Evolutionary conservation across 2,797 vertebrate species (phyloP).

Genomic region (Sebastes goodei): DNA sequence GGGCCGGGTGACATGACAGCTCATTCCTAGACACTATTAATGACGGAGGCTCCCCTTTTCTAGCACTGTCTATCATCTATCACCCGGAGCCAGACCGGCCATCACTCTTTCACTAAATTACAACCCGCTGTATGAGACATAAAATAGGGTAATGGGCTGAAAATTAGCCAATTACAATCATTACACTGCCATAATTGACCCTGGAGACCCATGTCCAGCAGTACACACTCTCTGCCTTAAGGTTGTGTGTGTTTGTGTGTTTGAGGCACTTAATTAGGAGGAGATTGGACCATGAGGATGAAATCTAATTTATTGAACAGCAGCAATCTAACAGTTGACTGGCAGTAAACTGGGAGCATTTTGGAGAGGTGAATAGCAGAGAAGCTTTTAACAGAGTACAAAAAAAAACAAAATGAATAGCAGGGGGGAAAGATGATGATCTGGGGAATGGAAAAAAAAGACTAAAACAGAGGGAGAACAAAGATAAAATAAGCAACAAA

Average conservation of each 20-base stretch:
- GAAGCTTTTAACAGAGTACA: neutral
- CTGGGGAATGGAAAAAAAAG: neutral
- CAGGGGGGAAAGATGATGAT: neutral
- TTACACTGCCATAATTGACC: conserved; percentile 77
- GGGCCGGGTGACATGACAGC: conserved; percentile 58
- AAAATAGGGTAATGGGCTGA: conserved; percentile 77
- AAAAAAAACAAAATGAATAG: neutral
- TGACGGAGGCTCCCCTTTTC: conserved; percentile 52
- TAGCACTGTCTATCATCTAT: conserved; percentile 62
- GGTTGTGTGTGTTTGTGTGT: conserved; percentile 47
- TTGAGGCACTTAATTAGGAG: conserved; percentile 64
- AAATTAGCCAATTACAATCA: conserved; percentile 79
- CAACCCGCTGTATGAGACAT: conserved; percentile 68
- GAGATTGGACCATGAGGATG: conserved; percentile 58
- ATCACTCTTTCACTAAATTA: conserved; percentile 75
- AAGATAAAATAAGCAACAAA: neutral
- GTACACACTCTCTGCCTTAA: conserved; percentile 56
- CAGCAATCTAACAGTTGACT: conserved; percentile 40
- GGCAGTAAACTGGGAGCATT: conserved; percentile 29
- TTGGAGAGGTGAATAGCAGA: conserved; percentile 1
- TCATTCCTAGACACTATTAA: conserved; percentile 71
- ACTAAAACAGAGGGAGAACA: neutral
- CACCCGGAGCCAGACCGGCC: conserved; percentile 34
- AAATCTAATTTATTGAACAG: conserved; percentile 60
- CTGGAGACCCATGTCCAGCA: conserved; percentile 66